A percentile compares a stretch with the other conserved stretches of the same genome.
Conservation (phyloP, 2,797 vertebrate genomes). For the Dermochelys coriacea region DNA sequence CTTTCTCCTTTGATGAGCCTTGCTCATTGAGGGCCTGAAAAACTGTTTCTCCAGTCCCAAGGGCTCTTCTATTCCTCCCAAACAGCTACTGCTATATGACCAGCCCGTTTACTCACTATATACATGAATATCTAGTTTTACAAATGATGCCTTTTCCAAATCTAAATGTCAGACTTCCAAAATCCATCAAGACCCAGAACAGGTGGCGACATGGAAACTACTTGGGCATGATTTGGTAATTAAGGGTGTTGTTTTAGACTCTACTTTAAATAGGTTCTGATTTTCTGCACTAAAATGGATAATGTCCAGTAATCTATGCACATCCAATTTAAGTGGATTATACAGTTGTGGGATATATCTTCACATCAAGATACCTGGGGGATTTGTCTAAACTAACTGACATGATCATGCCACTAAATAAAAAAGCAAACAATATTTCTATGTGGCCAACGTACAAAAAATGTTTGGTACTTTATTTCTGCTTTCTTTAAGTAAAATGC, state of each 20-base stretch:
- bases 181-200: background rate
- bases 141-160: background rate
- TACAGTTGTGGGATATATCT: background rate
- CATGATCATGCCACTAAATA: background rate
- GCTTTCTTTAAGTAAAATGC: background rate
- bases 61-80: background rate
- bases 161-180: background rate
- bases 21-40: background rate
- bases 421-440: background rate
- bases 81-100: background rate
- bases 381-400: background rate
- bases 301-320: background rate
- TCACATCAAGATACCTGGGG: background rate
- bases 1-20: background rate
- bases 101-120: background rate
- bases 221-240: background rate
- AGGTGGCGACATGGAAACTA: background rate
- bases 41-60: background rate
- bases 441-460: background rate
- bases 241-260: rapidly evolving
- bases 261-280: background rate
- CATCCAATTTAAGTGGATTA: background rate
- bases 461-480: background rate
- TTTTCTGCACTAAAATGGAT: background rate
- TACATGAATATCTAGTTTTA: background rate